These are phyloP conservation scores for Lonchura striata DNA, from an alignment of 2,113 vertebrate genomes.

Conservation along the genomic window DNA sequence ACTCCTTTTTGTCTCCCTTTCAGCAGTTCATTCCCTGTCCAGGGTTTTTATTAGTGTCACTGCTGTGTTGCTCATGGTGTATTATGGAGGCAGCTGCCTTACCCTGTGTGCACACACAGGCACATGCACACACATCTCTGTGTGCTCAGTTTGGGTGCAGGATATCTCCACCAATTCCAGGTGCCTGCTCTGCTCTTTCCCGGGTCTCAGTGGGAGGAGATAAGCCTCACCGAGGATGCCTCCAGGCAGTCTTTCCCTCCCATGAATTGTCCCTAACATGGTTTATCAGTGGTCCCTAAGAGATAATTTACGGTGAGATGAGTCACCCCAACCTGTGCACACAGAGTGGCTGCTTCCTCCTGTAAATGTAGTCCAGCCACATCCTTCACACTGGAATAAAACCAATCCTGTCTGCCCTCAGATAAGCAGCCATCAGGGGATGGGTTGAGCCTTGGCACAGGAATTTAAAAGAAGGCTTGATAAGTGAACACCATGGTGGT, in stretches of 20 bases:
- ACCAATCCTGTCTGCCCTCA: neutral
- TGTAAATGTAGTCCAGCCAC: neutral
- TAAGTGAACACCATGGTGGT: neutral
- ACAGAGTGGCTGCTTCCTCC: neutral
- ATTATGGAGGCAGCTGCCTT: neutral
- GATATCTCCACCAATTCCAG: neutral
- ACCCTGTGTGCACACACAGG: neutral
- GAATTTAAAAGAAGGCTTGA: neutral
- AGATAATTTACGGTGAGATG: neutral
- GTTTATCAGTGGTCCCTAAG: neutral
- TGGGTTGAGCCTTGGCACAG: neutral
- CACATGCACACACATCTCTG: rapidly evolving
- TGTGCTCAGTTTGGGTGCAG: neutral
- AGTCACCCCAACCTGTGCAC: neutral
- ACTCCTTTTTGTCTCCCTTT: neutral
- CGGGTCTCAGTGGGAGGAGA: neutral
- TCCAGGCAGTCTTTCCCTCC: neutral
- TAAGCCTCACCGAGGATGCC: neutral
- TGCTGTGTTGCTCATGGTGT: neutral
- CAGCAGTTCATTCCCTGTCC: neutral
- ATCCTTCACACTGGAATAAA: neutral
- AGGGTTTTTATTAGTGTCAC: neutral
- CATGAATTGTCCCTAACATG: neutral
- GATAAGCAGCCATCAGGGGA: neutral
- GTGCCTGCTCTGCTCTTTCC: neutral